Evolutionary conservation across 2,113 vertebrate genomes (phyloP).

Genomic region (Redunca redunca): DNA sequence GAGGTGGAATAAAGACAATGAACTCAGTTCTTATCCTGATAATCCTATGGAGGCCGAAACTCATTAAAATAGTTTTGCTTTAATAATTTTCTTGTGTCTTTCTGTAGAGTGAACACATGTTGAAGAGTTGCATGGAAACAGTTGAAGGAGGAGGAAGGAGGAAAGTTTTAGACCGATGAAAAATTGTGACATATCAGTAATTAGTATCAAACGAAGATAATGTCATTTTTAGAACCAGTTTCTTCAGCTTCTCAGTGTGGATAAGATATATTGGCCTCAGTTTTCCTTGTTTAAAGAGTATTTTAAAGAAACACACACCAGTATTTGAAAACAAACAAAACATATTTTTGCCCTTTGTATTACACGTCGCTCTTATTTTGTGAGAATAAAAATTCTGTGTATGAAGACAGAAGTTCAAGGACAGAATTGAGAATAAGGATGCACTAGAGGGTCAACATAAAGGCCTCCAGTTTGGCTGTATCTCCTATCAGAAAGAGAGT

Average conservation of each 20-base stretch:
- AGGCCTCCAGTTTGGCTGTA: background rate
- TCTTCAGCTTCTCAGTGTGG: background rate
- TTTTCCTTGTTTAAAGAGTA: background rate
- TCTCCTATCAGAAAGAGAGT: background rate
- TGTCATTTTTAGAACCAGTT: background rate
- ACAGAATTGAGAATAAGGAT: background rate
- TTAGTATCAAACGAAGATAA: background rate
- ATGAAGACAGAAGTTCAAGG: background rate
- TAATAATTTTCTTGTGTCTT: constrained; percentile 20
- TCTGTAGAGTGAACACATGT: background rate
- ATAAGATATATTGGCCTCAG: background rate
- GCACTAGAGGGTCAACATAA: no score
- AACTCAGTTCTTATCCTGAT: background rate
- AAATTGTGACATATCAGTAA: background rate
- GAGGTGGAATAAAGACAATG: background rate
- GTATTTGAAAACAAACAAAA: background rate
- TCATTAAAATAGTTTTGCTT: constrained; percentile 40
- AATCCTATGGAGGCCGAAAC: constrained; percentile 9
- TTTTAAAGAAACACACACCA: background rate
- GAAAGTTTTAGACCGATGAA: background rate
- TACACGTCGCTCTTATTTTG: background rate
- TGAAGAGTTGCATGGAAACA: background rate
- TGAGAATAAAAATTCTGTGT: background rate
- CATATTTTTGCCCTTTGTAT: background rate
- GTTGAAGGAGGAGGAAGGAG: background rate